These are phyloP conservation scores for Metridium senile DNA, from an alignment of 92 coral and sea anemone genomes.

Conservation along the genomic window DNA sequence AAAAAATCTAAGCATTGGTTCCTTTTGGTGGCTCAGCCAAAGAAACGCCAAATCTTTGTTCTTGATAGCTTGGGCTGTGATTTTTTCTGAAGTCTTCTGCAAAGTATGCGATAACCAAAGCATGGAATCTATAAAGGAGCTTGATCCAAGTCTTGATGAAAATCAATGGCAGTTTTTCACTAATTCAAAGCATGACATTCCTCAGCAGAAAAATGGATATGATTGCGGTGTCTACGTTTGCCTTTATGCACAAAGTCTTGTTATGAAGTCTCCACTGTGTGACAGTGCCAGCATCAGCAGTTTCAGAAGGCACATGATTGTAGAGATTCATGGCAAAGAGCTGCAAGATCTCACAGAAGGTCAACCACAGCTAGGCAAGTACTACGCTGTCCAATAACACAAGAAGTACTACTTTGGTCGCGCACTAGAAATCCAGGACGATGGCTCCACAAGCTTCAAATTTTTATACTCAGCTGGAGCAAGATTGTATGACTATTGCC, in stretches of 20 bases:
- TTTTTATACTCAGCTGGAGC: conserved; percentile 13
- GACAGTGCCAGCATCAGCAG: conserved; percentile 19
- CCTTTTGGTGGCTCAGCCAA: conserved; percentile 51
- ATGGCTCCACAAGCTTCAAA: not conserved
- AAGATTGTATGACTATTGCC: conserved; percentile 19
- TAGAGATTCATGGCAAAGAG: conserved; percentile 52
- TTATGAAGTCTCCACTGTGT: conserved; percentile 9
- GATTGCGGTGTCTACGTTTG: conserved; percentile 60
- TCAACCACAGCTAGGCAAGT: not conserved
- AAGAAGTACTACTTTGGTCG: conserved; percentile 51
- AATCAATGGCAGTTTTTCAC: conserved; percentile 34
- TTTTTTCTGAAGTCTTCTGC: conserved; percentile 34
- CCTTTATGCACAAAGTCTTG: conserved; percentile 37
- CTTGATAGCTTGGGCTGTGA: conserved; percentile 44
- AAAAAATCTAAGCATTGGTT: conserved; percentile 46
- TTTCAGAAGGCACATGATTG: conserved; percentile 39
- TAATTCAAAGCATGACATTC: conserved; percentile 30
- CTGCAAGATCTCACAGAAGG: not conserved
- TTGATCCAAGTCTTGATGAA: conserved; percentile 17
- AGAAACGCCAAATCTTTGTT: conserved; percentile 29
- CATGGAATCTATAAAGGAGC: conserved; percentile 32
- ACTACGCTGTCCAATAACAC: conserved; percentile 54
- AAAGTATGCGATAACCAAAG: conserved; percentile 13
- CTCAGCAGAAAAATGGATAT: conserved; percentile 49
- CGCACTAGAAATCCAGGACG: not conserved